Percentiles rank a stretch among this genome's conserved stretches.
Conservation (phyloP, 2,797 vertebrate species). For the Caiman crocodilus region DNA sequence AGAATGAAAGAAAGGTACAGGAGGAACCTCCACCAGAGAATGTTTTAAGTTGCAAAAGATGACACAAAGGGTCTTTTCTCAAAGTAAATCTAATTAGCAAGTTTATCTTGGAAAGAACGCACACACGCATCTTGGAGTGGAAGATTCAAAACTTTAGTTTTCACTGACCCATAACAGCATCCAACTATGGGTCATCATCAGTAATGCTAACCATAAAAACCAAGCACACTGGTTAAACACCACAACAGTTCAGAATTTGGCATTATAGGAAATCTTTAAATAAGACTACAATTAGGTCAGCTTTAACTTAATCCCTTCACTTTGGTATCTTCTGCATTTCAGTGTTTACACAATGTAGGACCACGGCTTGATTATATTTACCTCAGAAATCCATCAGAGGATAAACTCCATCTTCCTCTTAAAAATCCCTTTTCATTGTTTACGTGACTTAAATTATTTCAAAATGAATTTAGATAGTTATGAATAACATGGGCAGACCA, state of each 20-base stretch:
- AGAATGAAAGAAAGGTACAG: not conserved
- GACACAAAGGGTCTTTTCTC: not conserved
- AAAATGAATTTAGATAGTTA: not conserved
- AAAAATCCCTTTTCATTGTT: not conserved
- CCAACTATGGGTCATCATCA: not conserved
- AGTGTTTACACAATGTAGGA: too few relatives aligned
- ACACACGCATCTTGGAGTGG: too few relatives aligned
- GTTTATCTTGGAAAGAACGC: not conserved
- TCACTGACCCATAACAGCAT: not conserved
- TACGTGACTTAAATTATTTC: not conserved
- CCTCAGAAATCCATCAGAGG: not conserved
- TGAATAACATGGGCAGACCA: not conserved
- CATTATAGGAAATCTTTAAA: not conserved
- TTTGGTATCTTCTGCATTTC: too few relatives aligned
- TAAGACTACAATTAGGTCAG: not conserved
- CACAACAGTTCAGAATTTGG: not conserved
- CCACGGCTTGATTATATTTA: not conserved
- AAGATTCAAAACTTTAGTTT: not conserved
- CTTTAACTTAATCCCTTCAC: not conserved
- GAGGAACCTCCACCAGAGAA: not conserved
- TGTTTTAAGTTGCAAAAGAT: not conserved
- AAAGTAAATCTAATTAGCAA: not conserved
- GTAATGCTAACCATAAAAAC: not conserved
- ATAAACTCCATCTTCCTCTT: not conserved
- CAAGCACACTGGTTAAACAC: not conserved